Conservation (phyloP, 2,888 invertebrate species). For the Alcis repandata region DNA sequence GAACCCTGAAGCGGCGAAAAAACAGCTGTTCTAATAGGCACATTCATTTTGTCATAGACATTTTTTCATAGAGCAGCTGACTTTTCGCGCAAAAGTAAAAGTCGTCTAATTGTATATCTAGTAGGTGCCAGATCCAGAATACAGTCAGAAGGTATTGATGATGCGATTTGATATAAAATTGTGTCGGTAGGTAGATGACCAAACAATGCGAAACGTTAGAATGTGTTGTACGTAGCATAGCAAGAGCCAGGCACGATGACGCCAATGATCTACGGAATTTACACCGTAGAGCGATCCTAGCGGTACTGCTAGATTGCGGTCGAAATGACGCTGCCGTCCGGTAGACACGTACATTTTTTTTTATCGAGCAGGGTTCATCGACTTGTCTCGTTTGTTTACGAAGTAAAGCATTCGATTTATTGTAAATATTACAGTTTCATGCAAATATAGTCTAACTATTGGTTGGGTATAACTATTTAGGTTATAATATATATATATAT, state of each 20-base stretch:
- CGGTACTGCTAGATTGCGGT: constrained; percentile 7
- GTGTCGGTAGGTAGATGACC: no score
- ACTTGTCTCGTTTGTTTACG: constrained; percentile 1
- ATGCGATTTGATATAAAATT: no score
- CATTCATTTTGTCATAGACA: no score
- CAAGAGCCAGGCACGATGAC: neutral
- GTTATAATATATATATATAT: no score
- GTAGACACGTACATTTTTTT: constrained; percentile 5
- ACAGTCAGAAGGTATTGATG: no score
- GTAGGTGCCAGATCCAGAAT: no score
- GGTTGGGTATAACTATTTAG: no score
- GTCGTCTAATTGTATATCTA: no score
- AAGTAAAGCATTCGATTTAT: neutral
- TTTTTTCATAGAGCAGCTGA: no score
- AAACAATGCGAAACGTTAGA: neutral
- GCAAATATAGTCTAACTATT: neutral
- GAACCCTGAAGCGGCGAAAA: no score
- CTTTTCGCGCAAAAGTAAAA: no score
- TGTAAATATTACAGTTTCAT: neutral
- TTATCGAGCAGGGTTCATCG: neutral
- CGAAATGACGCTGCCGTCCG: constrained; percentile 4
- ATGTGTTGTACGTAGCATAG: neutral
- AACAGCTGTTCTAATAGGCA: no score
- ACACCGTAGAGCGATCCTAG: neutral
- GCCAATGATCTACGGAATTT: neutral